Base-by-base conservation (phyloP, 2,113 vertebrate genomes). In the Aptenodytes forsteri region DNA sequence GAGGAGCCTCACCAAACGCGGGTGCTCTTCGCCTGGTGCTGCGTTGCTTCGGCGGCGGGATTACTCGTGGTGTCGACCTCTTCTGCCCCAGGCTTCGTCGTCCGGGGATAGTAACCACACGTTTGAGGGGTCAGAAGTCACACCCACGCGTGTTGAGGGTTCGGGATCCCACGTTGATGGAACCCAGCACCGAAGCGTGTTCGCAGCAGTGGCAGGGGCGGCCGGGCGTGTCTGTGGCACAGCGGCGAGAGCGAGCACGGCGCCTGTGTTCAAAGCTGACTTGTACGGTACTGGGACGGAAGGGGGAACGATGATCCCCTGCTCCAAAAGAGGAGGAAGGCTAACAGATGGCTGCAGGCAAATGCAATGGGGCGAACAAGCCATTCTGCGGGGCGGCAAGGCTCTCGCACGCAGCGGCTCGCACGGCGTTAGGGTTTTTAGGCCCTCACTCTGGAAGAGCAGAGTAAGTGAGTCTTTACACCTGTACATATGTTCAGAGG, bases 311-410 rank as follows among this genome's bases (percentile, higher is more conserved):
- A 6, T 30, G 77, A 2, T 7, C 11, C 20, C 34, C 46, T 4
- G 56, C 55, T 62, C 66, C 36, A 7, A 7, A 7, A 6, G 58
- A 20, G 56, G 71, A 38, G 1, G 8, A 15, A 44, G 47, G 42
- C 9, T 11, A 5, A 0, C 3, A 3, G 80, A 2, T 20, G 40
- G 32, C 55, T 42, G 42, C 81, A 15, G 58, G 78, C 27, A 7
- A 44, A 13, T 0, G 7, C 3, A 1, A 2, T 0, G 21, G 52
- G 12, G 0, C 2, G 46, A 27, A 52, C 6, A 1, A 70, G 13
- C 12, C 30, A 7, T 17, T 30, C 71, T 38, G 55, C 56, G 12
- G 76, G 38, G 3, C 10, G 3, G 23, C 55, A 2, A 30, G 46
- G 16, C 50, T 46, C 83, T 30, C 6, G 1, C 58, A 4, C 5